A percentile compares a stretch with the other conserved stretches of the same genome.
Evolutionary conservation across 2,797 vertebrate species (phyloP).

Genomic region (Anisognathus igniventris): DNA sequence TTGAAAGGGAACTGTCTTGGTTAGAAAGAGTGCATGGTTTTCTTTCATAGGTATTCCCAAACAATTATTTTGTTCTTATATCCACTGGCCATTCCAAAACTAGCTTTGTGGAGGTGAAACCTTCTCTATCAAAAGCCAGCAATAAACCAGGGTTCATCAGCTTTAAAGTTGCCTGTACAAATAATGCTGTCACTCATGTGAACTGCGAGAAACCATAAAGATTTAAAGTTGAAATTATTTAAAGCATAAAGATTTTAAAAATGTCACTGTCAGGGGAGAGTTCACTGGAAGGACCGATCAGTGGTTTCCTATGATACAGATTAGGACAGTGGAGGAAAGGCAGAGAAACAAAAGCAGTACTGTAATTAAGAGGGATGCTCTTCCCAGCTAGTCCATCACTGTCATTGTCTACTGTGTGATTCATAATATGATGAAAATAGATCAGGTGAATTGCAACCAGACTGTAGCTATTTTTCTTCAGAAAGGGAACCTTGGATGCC

Average conservation of each 20-base stretch:
- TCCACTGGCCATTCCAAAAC: background rate
- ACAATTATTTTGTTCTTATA: background rate
- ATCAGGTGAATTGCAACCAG: background rate
- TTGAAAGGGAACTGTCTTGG: background rate
- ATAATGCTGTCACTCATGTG: background rate
- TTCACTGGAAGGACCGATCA: background rate
- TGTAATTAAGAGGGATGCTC: background rate
- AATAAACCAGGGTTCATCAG: background rate
- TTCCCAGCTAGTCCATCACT: background rate
- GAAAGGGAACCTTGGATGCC: background rate
- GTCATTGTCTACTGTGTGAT: background rate
- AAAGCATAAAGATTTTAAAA: background rate
- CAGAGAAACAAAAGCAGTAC: background rate
- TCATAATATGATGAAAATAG: background rate
- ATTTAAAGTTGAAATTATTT: background rate
- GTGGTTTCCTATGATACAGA: background rate
- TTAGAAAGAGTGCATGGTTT: background rate
- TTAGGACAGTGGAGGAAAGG: background rate
- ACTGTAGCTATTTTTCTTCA: background rate
- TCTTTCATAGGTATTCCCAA: background rate
- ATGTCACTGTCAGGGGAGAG: background rate
- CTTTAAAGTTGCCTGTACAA: background rate
- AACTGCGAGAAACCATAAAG: background rate
- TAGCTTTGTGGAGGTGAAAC: background rate
- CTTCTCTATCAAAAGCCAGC: background rate